Conservation (phyloP, 2,888 invertebrate species). For the Helleia helle region DNA sequence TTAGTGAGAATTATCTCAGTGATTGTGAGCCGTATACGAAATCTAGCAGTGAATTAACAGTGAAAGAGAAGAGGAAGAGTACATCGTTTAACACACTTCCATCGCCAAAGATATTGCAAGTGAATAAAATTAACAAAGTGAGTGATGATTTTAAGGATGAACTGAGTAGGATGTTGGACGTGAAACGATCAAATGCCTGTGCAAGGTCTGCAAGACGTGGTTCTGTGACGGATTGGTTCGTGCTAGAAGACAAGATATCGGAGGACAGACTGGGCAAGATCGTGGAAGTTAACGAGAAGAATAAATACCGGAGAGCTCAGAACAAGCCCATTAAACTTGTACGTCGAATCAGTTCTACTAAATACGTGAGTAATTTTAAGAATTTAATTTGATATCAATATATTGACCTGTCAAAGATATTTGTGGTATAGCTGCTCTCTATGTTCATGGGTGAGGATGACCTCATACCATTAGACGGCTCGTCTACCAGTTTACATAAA, state of each 20-base stretch:
- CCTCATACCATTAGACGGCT: too few species aligned
- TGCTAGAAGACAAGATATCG: constrained; percentile 44
- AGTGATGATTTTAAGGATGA: constrained; percentile 58
- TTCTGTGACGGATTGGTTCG: constrained; percentile 65
- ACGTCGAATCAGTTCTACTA: constrained; percentile 61
- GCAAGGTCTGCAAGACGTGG: constrained; percentile 39
- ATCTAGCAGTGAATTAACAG: constrained; percentile 27
- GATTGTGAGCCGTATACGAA: constrained; percentile 62
- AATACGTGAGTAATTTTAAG: constrained; percentile 51
- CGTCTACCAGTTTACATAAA: too few species aligned
- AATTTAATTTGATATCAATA: neutral
- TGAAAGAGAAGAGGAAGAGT: constrained; percentile 49
- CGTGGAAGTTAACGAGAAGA: constrained; percentile 26
- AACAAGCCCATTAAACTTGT: constrained; percentile 53
- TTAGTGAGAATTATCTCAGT: constrained; percentile 58
- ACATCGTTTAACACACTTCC: constrained; percentile 49
- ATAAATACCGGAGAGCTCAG: constrained; percentile 50
- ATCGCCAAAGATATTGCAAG: constrained; percentile 53
- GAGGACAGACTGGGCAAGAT: constrained; percentile 13
- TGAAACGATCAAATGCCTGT: constrained; percentile 29
- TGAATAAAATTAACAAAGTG: constrained; percentile 45
- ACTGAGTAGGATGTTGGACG: constrained; percentile 40
- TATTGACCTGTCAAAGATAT: too few species aligned
- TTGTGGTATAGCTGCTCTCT: too few species aligned
- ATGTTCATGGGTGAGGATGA: too few species aligned